Evolutionary conservation across 2,888 invertebrate species (phyloP), one percentile per base, ranked within the genome.

Genomic region (Xylophagus ater): DNA sequence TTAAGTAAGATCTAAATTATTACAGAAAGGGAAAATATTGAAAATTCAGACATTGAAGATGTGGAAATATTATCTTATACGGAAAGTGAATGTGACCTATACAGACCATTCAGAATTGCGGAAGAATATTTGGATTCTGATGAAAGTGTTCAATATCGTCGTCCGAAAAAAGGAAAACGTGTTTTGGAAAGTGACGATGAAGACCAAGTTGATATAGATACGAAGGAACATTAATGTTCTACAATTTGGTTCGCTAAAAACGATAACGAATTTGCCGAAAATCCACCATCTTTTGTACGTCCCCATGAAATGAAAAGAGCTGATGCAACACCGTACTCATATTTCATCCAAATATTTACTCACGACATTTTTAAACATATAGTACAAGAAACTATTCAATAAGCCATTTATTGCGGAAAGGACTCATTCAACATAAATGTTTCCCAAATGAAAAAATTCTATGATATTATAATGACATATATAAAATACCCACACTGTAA

Each of bases 261-360:
- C 9, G 17, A 5, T 18, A 2, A n/a, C 18, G 14, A 8, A 31
- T 10, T 29, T 29, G 29, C 13, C 15, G 15, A 29, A 29, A 29
- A 29, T 29, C 15, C 29, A 29, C 15, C 29, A 13, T 15, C 4
- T 29, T 29, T 29, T 29, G 4, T 29, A 14, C 7, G 4, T 29
- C 29, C 14, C 14, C 4, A 15, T 29, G 29, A 29, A 29, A 13
- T 29, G n/a, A n/a, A n/a, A n/a, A n/a, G n/a, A 29, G 14, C 29
- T 29, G 29, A 9, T 14, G 29, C 14, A 29, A 29, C 29, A 15
- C 15, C 29, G 14, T 31, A 31, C 31, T 31, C 17, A 18, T 18
- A 31, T 31, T 31, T 31, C 31, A 31, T 31, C 2, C 31, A 31
- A 31, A 31, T 31, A 31, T 31, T 31, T 31, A 31, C 31, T 19